Conservation (phyloP, 1,140 invertebrate genomes). For the Agrypnia vestita region DNA sequence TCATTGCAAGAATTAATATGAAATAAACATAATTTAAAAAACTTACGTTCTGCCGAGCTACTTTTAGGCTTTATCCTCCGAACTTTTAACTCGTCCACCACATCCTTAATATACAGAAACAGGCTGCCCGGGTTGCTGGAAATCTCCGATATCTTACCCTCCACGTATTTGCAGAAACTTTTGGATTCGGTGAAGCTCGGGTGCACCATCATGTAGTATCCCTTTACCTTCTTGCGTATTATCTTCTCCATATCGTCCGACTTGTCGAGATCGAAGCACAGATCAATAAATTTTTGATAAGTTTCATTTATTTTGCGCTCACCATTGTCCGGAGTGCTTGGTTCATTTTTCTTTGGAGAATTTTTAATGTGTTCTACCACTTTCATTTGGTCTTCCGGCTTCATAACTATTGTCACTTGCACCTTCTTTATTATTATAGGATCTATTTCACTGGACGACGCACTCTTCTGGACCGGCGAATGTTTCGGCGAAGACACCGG, state of each 20-base stretch:
- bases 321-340: not conserved
- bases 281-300: constrained; percentile 51
- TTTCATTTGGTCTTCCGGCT: not conserved
- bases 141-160: constrained; percentile 44
- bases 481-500: no score
- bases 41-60: not conserved
- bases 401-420: constrained; percentile 9
- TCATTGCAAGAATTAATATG: no score
- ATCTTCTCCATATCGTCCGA: constrained; percentile 55
- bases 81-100: constrained; percentile 55
- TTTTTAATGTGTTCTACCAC: constrained; percentile 28
- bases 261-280: constrained; percentile 51
- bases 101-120: constrained; percentile 52
- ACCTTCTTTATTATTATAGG: not conserved
- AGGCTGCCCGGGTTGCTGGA: constrained; percentile 19
- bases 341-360: not conserved
- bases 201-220: constrained; percentile 47
- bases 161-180: constrained; percentile 46
- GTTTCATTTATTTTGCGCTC: constrained; percentile 15
- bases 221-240: constrained; percentile 48
- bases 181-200: constrained; percentile 43
- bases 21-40: no score
- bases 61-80: constrained; percentile 39
- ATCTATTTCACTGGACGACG: no score
- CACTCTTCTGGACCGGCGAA: no score